Evolutionary conservation across 2,113 vertebrate species (phyloP).

Genomic region (Tichodroma muraria): DNA sequence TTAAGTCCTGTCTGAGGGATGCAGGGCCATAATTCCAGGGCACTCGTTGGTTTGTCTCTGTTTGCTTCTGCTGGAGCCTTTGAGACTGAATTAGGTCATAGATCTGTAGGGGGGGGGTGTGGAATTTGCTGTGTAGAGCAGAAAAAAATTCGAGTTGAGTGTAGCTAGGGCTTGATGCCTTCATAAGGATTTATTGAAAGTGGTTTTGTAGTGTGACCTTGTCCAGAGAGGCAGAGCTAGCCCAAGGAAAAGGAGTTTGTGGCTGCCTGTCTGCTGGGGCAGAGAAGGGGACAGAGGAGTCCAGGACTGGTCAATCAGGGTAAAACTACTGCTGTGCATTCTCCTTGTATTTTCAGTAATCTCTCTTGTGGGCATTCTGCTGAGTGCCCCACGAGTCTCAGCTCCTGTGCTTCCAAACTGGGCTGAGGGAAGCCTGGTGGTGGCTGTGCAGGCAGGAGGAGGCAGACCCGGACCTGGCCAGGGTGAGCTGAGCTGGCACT

Average conservation of each 20-base stretch:
- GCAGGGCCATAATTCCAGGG: neutral
- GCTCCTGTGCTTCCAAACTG: neutral
- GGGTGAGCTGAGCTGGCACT: neutral
- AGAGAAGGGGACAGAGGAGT: neutral
- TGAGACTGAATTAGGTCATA: constrained; percentile 56
- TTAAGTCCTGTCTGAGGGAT: neutral
- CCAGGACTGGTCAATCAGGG: neutral
- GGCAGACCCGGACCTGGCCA: accelerated
- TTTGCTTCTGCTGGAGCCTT: neutral
- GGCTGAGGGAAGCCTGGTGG: neutral
- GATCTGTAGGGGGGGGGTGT: neutral
- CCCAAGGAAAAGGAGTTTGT: neutral
- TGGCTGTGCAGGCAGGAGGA: neutral
- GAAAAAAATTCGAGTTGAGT: neutral
- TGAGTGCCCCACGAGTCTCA: neutral
- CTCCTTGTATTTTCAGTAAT: neutral
- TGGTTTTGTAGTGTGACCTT: neutral
- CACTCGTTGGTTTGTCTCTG: neutral
- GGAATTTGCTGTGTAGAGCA: neutral
- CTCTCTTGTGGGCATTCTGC: neutral
- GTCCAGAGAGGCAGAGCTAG: neutral
- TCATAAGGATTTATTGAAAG: neutral
- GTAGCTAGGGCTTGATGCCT: neutral
- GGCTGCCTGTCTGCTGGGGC: neutral
- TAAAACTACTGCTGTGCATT: neutral